Evolutionary conservation across 2,888 invertebrate genomes (phyloP).

Genomic region (Orchesella flavescens): DNA sequence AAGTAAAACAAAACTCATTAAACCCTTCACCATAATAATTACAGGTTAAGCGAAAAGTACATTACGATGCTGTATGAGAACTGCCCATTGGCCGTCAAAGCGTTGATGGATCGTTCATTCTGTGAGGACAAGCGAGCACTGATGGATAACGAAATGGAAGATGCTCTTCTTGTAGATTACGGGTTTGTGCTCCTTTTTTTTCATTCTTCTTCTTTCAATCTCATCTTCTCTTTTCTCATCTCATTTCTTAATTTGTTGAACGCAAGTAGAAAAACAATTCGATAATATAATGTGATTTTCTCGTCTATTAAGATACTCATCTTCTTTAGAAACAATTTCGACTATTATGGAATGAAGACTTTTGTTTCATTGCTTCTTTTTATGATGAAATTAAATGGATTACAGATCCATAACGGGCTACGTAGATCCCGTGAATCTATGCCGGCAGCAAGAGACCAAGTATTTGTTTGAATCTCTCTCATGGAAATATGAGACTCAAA

Average conservation of each 20-base stretch:
- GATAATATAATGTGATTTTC: background rate
- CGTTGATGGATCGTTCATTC: conserved; percentile 56
- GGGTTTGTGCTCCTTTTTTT: conserved; percentile 28
- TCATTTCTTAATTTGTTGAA: conserved; percentile 17
- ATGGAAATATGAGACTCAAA: conserved; percentile 60
- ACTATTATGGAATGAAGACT: background rate
- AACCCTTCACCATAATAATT: background rate
- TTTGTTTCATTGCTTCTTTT: background rate
- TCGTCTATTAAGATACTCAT: background rate
- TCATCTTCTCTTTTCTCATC: background rate
- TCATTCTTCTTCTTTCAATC: background rate
- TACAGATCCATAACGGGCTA: conserved; percentile 61
- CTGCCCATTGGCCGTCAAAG: conserved; percentile 47
- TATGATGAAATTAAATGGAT: background rate
- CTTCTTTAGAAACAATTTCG: background rate
- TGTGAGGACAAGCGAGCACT: conserved; percentile 42
- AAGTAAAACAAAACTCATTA: no score
- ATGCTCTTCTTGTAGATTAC: conserved; percentile 57
- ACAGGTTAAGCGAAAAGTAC: conserved; percentile 56
- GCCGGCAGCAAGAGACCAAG: conserved; percentile 59
- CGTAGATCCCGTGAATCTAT: conserved; percentile 45
- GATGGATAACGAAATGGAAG: conserved; percentile 43
- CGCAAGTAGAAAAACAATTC: background rate
- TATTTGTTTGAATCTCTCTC: conserved; percentile 54
- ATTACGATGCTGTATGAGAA: conserved; percentile 51